Conservation (phyloP, 2,113 vertebrate species). For the Oncorhynchus gorbuscha region DNA sequence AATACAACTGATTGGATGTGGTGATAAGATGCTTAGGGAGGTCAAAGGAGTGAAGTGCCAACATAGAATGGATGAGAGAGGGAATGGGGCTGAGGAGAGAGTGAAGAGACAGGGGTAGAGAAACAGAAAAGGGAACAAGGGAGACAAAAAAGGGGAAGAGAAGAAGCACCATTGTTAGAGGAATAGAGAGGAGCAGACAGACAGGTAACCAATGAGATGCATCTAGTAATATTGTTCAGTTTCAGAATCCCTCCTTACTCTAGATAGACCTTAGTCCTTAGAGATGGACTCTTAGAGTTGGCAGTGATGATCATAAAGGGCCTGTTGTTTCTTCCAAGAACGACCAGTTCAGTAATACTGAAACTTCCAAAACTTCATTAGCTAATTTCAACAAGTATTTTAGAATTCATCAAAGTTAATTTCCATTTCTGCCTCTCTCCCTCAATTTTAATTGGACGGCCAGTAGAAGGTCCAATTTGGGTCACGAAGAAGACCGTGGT, state of each 20-base stretch:
- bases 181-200: slow-evolving; percentile 12
- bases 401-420: slow-evolving; percentile 3
- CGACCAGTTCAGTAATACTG: background rate
- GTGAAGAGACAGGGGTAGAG: background rate
- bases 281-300: background rate
- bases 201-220: background rate
- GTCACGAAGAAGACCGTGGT: slow-evolving; percentile 24
- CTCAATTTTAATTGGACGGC: slow-evolving; percentile 45
- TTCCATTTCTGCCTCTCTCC: slow-evolving; percentile 19
- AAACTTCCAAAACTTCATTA: slow-evolving; percentile 10
- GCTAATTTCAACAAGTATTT: slow-evolving; percentile 10
- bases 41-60: slow-evolving; percentile 4
- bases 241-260: background rate
- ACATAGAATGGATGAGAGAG: slow-evolving; percentile 6
- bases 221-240: background rate
- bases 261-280: background rate
- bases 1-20: slow-evolving; percentile 32
- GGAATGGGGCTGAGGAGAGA: background rate
- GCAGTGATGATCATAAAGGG: background rate
- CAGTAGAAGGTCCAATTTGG: slow-evolving; percentile 52
- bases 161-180: background rate
- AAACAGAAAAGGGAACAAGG: background rate
- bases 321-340: background rate
- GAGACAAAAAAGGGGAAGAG: background rate
- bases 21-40: slow-evolving; percentile 16